Base-by-base conservation (phyloP, 2,113 vertebrate species). In the Zosterops hypoxanthus region DNA sequence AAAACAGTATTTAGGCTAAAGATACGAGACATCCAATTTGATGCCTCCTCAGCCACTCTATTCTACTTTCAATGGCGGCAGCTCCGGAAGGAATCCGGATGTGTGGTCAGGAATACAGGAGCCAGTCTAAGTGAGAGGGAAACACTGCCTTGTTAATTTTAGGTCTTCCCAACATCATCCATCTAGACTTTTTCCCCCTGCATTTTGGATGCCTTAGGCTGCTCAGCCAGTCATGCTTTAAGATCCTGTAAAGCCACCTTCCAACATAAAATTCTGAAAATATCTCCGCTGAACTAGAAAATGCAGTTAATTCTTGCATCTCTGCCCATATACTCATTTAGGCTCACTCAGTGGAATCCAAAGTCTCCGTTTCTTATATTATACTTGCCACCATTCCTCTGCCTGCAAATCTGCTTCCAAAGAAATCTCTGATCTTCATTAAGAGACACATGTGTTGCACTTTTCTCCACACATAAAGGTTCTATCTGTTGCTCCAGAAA, bases 271-370 rank as follows among this genome's bases (percentile, higher is more conserved):
- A 88, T 75, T 84, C 76, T 55, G 47, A 86, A 83, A 93, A 29
- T 18, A 80, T 41, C 78, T 85, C 79, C 49, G 90, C 6, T 91
- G 90, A 86, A 70, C 59, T 55, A 82, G 88, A 96, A 96, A 94
- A 94, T 21, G 31, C 11, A 91, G 71, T 25, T 41, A 52, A 85
- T 82, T 87, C 73, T 50, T 69, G 41, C 70, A 87, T 85, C 39
- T 80, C 81, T 85, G 75, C 81, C 76, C 49, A 2, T 47, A 68
- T 26, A 42, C n/a, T 64, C 77, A 79, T 70, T 95, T 66, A 77
- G 34, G 60, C 9, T 71, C 28, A 71, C 22, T 77, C 50, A 36
- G 34, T 21, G 18, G 59, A 92, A 68, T 53, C 11, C 50, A 47
- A 36, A 53, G 49, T 46, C 41, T 60, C 25, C 5, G n/a, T 57